Conservation (phyloP, 2,797 vertebrate genomes). For the Phoebastria nigripes region DNA sequence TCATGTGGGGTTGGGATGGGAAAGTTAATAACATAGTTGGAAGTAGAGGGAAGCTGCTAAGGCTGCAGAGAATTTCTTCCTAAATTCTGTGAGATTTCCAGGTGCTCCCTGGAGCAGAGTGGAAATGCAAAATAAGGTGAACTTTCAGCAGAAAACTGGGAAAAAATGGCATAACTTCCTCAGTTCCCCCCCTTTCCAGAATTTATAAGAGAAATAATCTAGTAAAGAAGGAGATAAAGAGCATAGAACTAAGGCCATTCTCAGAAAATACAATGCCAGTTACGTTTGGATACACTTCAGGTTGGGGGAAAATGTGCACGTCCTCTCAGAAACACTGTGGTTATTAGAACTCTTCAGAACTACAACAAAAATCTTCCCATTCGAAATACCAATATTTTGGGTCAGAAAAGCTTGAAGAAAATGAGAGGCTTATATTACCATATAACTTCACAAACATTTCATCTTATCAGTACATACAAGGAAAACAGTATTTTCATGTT, state of each 20-base stretch:
- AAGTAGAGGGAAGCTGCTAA: background rate
- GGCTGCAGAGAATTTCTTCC: background rate
- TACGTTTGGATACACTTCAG: background rate
- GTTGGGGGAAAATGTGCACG: background rate
- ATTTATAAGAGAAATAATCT: background rate
- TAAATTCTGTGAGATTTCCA: background rate
- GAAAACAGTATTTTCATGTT: background rate
- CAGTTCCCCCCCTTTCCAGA: background rate
- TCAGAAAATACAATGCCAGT: background rate
- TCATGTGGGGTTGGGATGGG: background rate
- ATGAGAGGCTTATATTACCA: background rate
- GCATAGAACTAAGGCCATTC: background rate
- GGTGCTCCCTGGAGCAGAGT: background rate
- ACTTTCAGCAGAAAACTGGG: background rate
- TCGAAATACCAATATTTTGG: background rate
- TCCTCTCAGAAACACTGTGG: background rate
- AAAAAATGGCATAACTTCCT: background rate
- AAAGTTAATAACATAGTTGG: background rate
- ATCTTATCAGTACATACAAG: background rate
- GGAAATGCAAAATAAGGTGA: background rate
- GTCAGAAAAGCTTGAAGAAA: background rate
- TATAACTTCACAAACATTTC: background rate
- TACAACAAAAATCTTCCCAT: background rate
- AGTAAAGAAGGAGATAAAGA: background rate
- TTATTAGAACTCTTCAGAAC: background rate